A percentile compares a stretch with the other conserved stretches of the same genome.
These are phyloP conservation scores for Ostrea denselamellosa DNA, from an alignment of 1,140 invertebrate species.

Conservation along the genomic window DNA sequence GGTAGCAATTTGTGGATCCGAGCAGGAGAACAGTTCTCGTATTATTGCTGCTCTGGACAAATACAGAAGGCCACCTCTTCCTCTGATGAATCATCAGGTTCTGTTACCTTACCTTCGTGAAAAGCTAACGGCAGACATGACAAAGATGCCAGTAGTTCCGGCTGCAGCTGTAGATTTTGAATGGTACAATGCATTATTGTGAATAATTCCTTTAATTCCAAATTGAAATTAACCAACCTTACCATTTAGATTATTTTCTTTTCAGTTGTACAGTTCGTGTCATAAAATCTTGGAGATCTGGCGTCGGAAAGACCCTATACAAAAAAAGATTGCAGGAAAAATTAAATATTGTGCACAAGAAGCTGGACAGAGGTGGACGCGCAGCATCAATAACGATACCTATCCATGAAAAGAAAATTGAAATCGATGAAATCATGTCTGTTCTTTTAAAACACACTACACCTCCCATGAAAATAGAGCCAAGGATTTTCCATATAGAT, in stretches of 20 bases:
- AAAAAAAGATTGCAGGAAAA: conserved; percentile 56
- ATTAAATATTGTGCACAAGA: conserved; percentile 20
- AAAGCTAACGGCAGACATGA: conserved; percentile 52
- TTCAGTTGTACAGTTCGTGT: conserved; percentile 61
- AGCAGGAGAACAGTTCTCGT: conserved; percentile 65
- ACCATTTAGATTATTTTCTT: background rate
- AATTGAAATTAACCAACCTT: background rate
- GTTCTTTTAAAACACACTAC: conserved; percentile 60
- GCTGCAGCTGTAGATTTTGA: conserved; percentile 55
- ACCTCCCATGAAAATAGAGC: conserved; percentile 47
- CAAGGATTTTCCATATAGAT: conserved; percentile 71
- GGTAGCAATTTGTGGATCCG: conserved; percentile 65
- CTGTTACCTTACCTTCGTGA: conserved; percentile 54
- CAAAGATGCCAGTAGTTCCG: background rate
- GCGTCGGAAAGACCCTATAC: conserved; percentile 72
- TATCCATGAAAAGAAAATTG: conserved; percentile 64
- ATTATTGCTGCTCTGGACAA: conserved; percentile 68
- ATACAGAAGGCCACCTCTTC: conserved; percentile 56
- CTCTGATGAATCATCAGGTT: conserved; percentile 36
- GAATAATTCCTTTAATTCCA: background rate
- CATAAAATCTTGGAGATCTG: conserved; percentile 69
- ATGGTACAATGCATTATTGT: conserved; percentile 32
- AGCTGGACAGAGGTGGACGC: background rate
- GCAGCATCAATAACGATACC: conserved; percentile 59
- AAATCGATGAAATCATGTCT: conserved; percentile 56